Evolutionary conservation across 2,113 vertebrate species (phyloP), one percentile per base, ranked within the genome.

Genomic region (Martes martes): DNA sequence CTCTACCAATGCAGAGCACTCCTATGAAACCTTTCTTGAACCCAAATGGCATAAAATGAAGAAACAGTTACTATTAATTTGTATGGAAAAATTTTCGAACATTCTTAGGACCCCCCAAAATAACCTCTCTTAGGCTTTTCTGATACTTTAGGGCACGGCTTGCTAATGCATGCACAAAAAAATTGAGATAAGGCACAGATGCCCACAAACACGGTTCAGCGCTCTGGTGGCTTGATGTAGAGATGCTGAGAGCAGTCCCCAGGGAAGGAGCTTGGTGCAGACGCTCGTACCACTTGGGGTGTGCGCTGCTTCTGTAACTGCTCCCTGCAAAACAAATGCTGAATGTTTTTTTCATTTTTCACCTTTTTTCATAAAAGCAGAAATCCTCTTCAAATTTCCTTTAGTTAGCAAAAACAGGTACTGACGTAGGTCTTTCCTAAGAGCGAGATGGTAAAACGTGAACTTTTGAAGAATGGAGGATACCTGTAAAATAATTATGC

Each of bases 201-300:
- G 42, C 14, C 28, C 42, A 15, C 15, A 47, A 24, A 28, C 7
- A 47, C 0, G 3, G 74, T 78, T 47, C 26, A 28, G 31, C 16
- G 74, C 42, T 76, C 24, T 45, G 24, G 39, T 2, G 73, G 73
- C 73, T 42, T 45, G 24, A 45, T 76, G 74, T 2, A 16, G 74
- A 47, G 73, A 47, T 47, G 74, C 74, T 28, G 14, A 78, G 74
- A 78, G 74, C 7, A 45, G 42, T 18, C 45, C 14, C 74, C 42
- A 31, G 74, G 42, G 24, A 78, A 47, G 74, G 26, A 47, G 74
- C 74, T 31, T 31, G 36, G 14, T 45, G 45, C 5, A 42, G 42
- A 78, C 0, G 26, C 74, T 47, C 4, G 0, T 1, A 4, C 42
- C 15, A 24, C 26, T 31, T 14, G 74, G 26, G 39, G 42, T 7